These are phyloP conservation scores for Caenorhabditis briggsae DNA, from an alignment of 1,140 invertebrate genomes.

Conservation along the genomic window DNA sequence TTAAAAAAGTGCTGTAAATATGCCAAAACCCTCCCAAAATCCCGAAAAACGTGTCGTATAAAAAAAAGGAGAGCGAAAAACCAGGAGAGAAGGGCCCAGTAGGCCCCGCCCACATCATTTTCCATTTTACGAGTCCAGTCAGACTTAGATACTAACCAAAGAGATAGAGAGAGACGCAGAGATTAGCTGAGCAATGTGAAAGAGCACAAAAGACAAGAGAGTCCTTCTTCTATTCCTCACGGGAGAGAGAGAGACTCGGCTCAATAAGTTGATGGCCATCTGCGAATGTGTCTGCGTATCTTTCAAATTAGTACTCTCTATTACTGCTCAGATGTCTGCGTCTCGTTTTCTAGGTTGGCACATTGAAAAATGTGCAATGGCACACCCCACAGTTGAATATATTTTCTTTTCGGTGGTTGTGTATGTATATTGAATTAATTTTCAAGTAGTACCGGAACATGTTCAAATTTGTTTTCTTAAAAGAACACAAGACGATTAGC, in stretches of 20 bases:
- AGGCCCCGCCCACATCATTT: neutral
- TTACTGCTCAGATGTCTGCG: neutral
- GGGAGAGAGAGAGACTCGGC: neutral
- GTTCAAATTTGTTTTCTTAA: no score
- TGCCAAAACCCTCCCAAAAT: neutral
- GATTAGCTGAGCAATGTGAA: neutral
- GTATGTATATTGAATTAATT: slow-evolving; percentile 22
- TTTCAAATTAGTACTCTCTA: neutral
- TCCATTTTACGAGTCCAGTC: no score
- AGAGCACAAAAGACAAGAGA: neutral
- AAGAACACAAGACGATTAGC: no score
- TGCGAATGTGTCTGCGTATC: neutral
- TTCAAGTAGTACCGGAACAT: neutral
- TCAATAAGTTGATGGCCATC: slow-evolving; percentile 45
- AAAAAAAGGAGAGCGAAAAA: neutral
- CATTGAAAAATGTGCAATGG: slow-evolving; percentile 37
- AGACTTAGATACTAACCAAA: neutral
- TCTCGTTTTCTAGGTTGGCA: neutral
- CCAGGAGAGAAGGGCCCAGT: neutral
- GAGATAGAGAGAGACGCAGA: no score
- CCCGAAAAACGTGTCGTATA: slow-evolving; percentile 16
- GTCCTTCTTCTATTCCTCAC: neutral
- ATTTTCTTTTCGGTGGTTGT: neutral
- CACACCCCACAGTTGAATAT: neutral
- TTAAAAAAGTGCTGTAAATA: neutral